These are phyloP conservation scores for Typhlichthys subterraneus DNA, from an alignment of 2,797 vertebrate species.

Conservation along the genomic window DNA sequence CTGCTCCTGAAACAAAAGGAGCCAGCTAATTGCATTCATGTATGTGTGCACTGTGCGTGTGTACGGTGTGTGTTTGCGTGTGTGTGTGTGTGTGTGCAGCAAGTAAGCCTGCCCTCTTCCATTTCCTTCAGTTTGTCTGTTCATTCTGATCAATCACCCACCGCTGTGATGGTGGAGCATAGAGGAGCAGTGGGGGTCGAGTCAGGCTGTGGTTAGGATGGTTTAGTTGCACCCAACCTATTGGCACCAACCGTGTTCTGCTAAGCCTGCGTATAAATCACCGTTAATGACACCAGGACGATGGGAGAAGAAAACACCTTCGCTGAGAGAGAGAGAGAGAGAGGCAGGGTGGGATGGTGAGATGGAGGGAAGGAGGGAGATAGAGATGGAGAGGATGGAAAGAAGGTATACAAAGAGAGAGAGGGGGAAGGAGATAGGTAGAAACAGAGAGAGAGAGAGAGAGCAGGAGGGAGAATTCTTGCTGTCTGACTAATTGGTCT, in stretches of 20 bases:
- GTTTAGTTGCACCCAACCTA: constrained; percentile 62
- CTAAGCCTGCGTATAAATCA: constrained; percentile 67
- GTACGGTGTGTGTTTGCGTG: constrained; percentile 24
- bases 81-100: constrained; percentile 25
- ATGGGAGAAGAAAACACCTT: constrained; percentile 16
- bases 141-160: constrained; percentile 71
- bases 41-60: constrained; percentile 36
- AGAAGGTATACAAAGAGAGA: background rate
- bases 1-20: constrained; percentile 32
- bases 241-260: constrained; percentile 65
- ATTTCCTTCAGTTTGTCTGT: constrained; percentile 36
- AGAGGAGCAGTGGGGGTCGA: constrained; percentile 14
- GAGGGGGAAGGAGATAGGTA: background rate
- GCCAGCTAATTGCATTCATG: constrained; percentile 39
- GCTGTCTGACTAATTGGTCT: constrained; percentile 13
- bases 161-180: background rate
- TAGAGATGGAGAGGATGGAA: too few relatives aligned
- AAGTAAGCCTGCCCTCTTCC: constrained; percentile 16
- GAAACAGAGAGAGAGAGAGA: constrained; percentile 2
- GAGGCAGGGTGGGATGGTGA: background rate
- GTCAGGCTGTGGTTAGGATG: constrained; percentile 39
- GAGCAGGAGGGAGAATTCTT: background rate
- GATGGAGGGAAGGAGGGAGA: background rate
- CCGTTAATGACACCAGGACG: constrained; percentile 55
- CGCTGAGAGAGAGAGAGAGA: background rate